Evolutionary conservation across 2,113 vertebrate genomes (phyloP).

Genomic region (Ailuropoda melanoleuca): DNA sequence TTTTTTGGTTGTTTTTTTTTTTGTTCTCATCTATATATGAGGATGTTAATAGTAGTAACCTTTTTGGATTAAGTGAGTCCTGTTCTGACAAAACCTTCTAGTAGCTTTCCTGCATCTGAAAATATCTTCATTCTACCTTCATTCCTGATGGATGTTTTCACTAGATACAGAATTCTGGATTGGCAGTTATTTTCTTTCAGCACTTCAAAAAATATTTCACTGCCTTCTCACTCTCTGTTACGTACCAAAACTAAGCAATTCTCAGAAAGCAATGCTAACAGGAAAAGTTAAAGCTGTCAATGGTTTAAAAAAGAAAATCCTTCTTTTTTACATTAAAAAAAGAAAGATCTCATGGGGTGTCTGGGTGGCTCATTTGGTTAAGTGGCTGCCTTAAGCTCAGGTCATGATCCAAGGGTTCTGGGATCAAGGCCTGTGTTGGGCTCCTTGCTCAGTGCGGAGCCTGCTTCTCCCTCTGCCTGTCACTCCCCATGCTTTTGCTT

Average conservation of each 20-base stretch:
- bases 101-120: not conserved
- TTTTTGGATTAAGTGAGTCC: slow-evolving; percentile 7
- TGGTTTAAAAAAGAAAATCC: no score
- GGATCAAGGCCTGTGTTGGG: no score
- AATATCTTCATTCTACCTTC: slow-evolving; percentile 17
- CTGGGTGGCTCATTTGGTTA: no score
- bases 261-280: not conserved
- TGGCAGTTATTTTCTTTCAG: not conserved
- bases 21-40: not conserved
- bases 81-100: not conserved
- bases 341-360: no score
- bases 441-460: no score
- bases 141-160: not conserved
- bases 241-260: not conserved
- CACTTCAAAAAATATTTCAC: not conserved
- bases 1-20: not conserved
- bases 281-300: not conserved
- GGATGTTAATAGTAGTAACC: not conserved
- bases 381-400: no score
- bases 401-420: no score
- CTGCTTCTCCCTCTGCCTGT: no score
- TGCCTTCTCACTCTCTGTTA: not conserved
- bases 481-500: no score
- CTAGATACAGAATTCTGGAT: not conserved
- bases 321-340: not conserved